Conservation (phyloP, 2,797 vertebrate genomes). For the Oreochromis grahami region DNA sequence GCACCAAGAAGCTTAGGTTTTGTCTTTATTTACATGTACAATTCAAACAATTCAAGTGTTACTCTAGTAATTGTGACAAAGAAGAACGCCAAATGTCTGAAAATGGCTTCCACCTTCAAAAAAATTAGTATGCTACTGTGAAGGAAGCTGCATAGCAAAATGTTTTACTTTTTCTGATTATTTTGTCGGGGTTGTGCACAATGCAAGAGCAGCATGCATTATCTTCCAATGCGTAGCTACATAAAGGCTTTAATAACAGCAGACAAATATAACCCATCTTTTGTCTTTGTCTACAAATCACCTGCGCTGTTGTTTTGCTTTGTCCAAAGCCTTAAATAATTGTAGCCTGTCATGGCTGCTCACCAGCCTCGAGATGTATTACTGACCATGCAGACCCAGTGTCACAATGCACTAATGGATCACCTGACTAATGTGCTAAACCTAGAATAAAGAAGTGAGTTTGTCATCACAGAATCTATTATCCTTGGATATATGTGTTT, state of each 20-base stretch:
- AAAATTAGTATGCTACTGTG: neutral
- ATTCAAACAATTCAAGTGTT: neutral
- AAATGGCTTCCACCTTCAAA: neutral
- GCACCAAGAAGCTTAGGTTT: neutral
- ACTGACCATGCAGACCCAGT: constrained; percentile 5
- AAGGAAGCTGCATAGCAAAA: neutral
- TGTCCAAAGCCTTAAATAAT: constrained; percentile 41
- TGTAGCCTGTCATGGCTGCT: constrained; percentile 35
- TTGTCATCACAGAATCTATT: constrained; percentile 2
- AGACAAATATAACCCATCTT: constrained; percentile 25
- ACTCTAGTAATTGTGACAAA: neutral
- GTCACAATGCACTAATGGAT: constrained; percentile 18
- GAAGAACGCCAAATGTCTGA: neutral
- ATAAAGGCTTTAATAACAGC: constrained; percentile 10
- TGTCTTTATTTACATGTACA: neutral
- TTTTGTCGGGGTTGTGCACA: neutral
- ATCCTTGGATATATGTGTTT: neutral
- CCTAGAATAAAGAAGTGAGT: neutral
- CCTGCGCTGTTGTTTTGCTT: constrained; percentile 19
- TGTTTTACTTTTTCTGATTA: neutral
- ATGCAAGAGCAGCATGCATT: neutral
- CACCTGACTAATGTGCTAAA: constrained; percentile 19
- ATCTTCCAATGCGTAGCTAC: neutral
- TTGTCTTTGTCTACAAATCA: constrained; percentile 36
- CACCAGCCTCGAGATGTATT: constrained; percentile 23